Evolutionary conservation across 2,888 invertebrate genomes (phyloP).

Genomic region (Tryphoninae sp.): DNA sequence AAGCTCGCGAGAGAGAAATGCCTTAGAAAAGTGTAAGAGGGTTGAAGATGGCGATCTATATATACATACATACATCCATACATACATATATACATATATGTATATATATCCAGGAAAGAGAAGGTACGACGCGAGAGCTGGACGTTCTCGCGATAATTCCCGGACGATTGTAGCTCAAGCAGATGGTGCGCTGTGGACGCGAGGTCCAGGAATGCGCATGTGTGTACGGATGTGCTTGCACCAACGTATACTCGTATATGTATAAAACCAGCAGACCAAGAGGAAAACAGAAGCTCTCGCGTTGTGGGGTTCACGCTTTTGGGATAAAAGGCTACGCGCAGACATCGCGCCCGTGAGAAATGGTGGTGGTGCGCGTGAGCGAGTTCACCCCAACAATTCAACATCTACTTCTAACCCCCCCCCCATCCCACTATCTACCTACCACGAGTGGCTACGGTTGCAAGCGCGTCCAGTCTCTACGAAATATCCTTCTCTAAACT

Average conservation of each 20-base stretch:
- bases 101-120: neutral
- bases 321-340: constrained; percentile 34
- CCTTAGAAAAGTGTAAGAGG: neutral
- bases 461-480: constrained; percentile 41
- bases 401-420: neutral
- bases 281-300: constrained; percentile 41
- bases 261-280: constrained; percentile 28
- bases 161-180: constrained; percentile 49
- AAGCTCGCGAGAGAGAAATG: neutral
- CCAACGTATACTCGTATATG: neutral
- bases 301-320: constrained; percentile 45
- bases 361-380: constrained; percentile 27
- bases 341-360: constrained; percentile 31
- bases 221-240: neutral
- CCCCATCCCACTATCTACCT: neutral
- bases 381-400: constrained; percentile 26
- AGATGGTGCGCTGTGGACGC: constrained; percentile 22
- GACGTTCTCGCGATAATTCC: constrained; percentile 60
- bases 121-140: constrained; percentile 25
- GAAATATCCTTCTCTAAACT: constrained; percentile 57
- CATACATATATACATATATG: neutral
- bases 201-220: neutral
- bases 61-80: too few species aligned
- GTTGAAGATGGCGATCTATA: neutral
- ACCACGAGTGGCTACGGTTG: constrained; percentile 41